Conservation (phyloP, 1,140 invertebrate genomes). For the Eulimnadia texana region DNA sequence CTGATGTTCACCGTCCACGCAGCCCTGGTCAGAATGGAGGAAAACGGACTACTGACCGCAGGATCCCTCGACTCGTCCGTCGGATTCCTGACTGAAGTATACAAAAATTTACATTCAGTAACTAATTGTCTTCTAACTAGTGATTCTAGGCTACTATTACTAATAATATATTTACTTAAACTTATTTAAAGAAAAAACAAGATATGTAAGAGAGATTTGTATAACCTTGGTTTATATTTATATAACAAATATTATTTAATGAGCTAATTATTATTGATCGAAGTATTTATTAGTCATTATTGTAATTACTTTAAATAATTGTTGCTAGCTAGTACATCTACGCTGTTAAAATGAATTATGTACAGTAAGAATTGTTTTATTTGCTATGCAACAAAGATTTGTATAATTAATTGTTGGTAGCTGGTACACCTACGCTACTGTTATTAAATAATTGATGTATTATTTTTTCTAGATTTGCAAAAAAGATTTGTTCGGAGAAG, state of each 20-base stretch:
- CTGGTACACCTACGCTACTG: slow-evolving; percentile 2
- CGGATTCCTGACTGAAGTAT: slow-evolving; percentile 30
- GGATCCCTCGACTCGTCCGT: slow-evolving; percentile 13
- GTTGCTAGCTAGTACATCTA: too few species aligned
- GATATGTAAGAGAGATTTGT: background rate
- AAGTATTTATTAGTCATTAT: too few species aligned
- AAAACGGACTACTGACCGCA: slow-evolving; percentile 20
- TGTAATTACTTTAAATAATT: too few species aligned
- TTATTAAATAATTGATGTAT: slow-evolving; percentile 7
- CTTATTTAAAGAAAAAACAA: background rate
- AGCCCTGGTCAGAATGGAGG: slow-evolving; percentile 54
- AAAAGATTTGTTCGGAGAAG: slow-evolving; percentile 72
- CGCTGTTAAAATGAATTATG: background rate
- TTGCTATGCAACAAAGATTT: background rate
- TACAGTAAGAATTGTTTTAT: background rate
- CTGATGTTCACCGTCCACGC: slow-evolving; percentile 75
- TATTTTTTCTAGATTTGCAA: slow-evolving; percentile 45
- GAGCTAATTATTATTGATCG: background rate
- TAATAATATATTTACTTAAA: background rate
- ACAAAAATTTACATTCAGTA: background rate
- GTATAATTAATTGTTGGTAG: background rate
- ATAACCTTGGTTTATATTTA: background rate
- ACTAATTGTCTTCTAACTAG: too few species aligned
- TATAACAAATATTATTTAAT: background rate
- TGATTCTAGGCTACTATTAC: too few species aligned